A percentile compares a stretch with the other conserved stretches of the same genome.
Evolutionary conservation across 2,797 vertebrate species (phyloP).

Genomic region (Picus viridis): DNA sequence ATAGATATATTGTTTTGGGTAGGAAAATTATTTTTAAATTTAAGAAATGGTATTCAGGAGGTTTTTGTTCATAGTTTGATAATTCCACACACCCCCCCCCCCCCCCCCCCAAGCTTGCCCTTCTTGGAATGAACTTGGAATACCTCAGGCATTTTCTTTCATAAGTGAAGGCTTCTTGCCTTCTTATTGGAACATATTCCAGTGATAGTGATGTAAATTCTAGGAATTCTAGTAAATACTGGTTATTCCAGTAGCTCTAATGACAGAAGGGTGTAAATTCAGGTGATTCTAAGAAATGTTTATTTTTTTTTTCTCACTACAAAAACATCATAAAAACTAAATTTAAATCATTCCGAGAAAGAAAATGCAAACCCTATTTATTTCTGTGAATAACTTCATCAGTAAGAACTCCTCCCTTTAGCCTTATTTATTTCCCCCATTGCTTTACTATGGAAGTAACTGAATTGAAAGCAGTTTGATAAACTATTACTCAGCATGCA

Average conservation of each 20-base stretch:
- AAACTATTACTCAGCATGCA: neutral
- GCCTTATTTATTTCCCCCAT: neutral
- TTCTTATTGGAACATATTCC: neutral
- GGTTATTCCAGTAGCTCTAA: neutral
- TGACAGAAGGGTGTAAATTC: neutral
- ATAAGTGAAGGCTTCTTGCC: neutral
- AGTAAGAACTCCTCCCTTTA: neutral
- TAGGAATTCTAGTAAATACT: neutral
- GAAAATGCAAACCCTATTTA: neutral
- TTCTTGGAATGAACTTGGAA: neutral
- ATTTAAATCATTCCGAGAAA: neutral
- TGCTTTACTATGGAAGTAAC: neutral
- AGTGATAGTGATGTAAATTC: neutral
- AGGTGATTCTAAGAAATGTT: neutral
- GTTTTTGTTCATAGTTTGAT: neutral
- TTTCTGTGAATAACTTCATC: neutral
- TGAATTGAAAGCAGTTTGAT: neutral
- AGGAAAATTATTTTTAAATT: neutral
- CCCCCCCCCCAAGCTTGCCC: neutral
- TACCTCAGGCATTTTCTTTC: neutral
- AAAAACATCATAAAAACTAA: neutral
- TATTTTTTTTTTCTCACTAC: neutral
- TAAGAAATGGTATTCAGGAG: neutral
- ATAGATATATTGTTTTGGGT: neutral
- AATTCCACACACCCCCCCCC: no score